Evolutionary conservation across 2,113 vertebrate species (phyloP), one percentile per base, ranked within the genome.

Genomic region (Cephalopterus ornatus): DNA sequence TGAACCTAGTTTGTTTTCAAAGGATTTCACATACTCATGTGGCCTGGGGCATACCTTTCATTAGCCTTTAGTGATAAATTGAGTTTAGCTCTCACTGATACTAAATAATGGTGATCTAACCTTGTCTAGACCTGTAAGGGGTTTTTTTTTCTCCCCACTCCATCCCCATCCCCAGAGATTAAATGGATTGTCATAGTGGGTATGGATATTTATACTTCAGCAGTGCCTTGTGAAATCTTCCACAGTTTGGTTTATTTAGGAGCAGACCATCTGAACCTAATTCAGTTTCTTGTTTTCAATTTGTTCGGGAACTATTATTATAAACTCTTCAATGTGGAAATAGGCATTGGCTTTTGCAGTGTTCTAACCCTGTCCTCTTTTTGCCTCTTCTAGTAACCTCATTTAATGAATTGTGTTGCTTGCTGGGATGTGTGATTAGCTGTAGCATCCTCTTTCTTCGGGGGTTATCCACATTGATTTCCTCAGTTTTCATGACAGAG

Each of bases 231-330:
- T 86, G 92, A 74, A 75, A 81, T 75, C 89, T 88, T 96, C 61
- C 81, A 46, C n/a, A 28, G 27, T 20, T n/a, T 24, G 22, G 62
- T 87, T 94, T 92, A 71, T 52, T 88, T 89, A 77, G 85, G 53
- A 93, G 49, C n/a, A 47, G 59, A 50, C 73, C 53, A 74, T 92
- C 46, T 82, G 89, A 90, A 65, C 78, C 28, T 79, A 79, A 91
- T 95, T 92, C 71, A 66, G 28, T 78, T 82, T 67, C 77, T 93
- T 89, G 52, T 87, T 95, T 97, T 91, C 58, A 78, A 0, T 92
- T 92, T 95, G 65, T 88, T 82, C 55, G 56, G 78, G 66, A 88
- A 46, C 58, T 88, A 47, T 86, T 82, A 52, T 67, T 96, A 46
- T 55, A 53, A 95, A 85, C 56, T 53, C 50, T 80, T 61, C 52